Base-by-base conservation (phyloP, 2,888 invertebrate genomes). In the Elmis aenea region DNA sequence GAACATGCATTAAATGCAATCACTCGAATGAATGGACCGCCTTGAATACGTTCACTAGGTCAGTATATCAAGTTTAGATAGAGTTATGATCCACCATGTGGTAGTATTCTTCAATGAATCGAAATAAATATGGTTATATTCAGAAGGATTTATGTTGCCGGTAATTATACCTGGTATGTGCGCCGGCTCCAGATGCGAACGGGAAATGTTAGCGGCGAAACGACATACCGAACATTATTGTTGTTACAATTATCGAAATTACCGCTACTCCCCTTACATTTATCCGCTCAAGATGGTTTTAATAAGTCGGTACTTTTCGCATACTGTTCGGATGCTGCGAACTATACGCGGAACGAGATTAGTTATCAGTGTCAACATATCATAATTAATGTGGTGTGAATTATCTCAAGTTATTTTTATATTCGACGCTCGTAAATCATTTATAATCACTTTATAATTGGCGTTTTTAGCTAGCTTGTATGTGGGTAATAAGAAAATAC, bases 391-490 rank as follows among this genome's bases (percentile, higher is more conserved):
- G 41, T 31, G 22, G 32, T 37, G 32, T 32, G 31, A 41, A 41
- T 41, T 30, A 34, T 34, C 27, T 40, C 18, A 13, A 12, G 21
- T 29, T 24, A 21, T 28, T 31, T 37, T 21, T 31, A 24, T 37
- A 25, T 27, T 28, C 27, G 16, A 28, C 5, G 15, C 15, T 24
- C 26, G 33, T 46, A 43, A 46, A 46, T 44, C 41, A 46, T 30
- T 30, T 20, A 13, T 38, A 46, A 46, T 40, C 35, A 44, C 33
- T 30, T 37, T 36, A 40, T 44, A 44, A 46, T 46, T 44, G 46
- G 40, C 16, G 25, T 33, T 33, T 30, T 22, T 30, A 36, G 28
- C 29, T 34, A 18, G 18, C 18, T 18, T 8, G 5, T 8, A 8
- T 18, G 8, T 8, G 26, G n/a, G 20, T 32, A 32, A 32, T 32